Evolutionary conservation across 2,797 vertebrate genomes (phyloP).

Genomic region (Arctocebus calabarensis): DNA sequence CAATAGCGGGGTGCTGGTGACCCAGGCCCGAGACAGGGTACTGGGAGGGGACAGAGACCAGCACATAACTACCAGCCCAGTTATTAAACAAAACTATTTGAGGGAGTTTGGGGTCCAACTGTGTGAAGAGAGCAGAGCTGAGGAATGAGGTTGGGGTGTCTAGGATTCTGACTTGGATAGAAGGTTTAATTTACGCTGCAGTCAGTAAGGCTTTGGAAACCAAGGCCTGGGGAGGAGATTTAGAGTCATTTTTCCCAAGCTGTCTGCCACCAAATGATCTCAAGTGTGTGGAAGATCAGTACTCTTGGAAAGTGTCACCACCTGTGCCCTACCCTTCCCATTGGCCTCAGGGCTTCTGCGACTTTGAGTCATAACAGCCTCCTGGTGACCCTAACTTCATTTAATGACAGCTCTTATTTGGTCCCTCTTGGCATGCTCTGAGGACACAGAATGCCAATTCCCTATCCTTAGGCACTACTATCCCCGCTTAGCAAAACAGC

Average conservation of each 20-base stretch:
- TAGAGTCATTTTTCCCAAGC: background rate
- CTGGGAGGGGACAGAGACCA: background rate
- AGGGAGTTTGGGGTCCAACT: background rate
- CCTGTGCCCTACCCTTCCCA: background rate
- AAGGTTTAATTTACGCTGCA: background rate
- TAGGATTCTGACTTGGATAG: background rate
- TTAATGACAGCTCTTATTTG: background rate
- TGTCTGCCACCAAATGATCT: background rate
- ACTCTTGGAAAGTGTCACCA: background rate
- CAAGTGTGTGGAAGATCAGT: accelerated
- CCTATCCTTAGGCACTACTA: background rate
- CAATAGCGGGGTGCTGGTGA: background rate
- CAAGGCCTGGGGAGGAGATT: background rate
- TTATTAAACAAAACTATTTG: background rate
- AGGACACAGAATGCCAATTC: background rate
- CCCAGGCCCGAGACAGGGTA: background rate
- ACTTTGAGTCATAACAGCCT: background rate
- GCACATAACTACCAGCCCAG: background rate
- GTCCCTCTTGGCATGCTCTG: background rate
- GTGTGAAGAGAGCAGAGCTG: background rate
- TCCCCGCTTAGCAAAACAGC: background rate
- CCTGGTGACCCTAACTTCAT: background rate
- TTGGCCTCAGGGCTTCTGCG: background rate
- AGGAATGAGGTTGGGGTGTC: background rate
- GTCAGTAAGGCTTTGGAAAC: background rate